Base-by-base conservation (phyloP, 2,113 vertebrate species). In the pig (Sus scrofa) region DNA sequence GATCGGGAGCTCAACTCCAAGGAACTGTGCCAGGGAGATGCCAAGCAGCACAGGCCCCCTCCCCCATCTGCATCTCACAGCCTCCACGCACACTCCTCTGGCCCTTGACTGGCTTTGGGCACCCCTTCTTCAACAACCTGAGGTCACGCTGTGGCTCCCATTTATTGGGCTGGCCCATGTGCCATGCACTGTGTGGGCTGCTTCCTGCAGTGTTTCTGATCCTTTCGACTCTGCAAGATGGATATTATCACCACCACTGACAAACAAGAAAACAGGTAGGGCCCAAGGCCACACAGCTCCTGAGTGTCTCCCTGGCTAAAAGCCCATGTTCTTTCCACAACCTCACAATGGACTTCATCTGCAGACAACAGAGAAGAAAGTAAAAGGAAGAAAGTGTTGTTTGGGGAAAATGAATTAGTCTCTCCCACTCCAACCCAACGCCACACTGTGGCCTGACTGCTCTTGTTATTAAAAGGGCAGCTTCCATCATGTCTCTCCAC, bases 211-310 rank as follows among this genome's bases (percentile, higher is more conserved):
- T 52, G 56, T 7, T 86, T 65, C 82, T 14, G 4, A 83, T 54
- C 39, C 85, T 67, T 94, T 54, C 77, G 65, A 22, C 9, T 63
- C 50, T 56, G 34, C 22, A 18, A 89, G 67, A 77, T 12, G 24
- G 32, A 26, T 68, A 65, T 56, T 22, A 54, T 87, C 19, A 39
- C n/a, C n/a, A 78, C 50, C 65, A 67, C 8, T 75, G 63, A 96
- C n/a, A 67, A 92, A 87, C 16, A 71, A 93, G 93, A 89, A 92
- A 89, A 86, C 52, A 96, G 85, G 75, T 26, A 65, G 87, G 71
- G 88, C 90, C 60, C 71, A 58, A 85, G 88, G 88, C 89, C 93
- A 68, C 50, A 73, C 6, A 34, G 84, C 88, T 91, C 56, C 93
- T 6, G 50, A 86, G 77, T 14, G 44, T 74, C 82, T 54, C 11